Conservation (phyloP, 2,888 invertebrate species). For the Pasiphila rectangulata region DNA sequence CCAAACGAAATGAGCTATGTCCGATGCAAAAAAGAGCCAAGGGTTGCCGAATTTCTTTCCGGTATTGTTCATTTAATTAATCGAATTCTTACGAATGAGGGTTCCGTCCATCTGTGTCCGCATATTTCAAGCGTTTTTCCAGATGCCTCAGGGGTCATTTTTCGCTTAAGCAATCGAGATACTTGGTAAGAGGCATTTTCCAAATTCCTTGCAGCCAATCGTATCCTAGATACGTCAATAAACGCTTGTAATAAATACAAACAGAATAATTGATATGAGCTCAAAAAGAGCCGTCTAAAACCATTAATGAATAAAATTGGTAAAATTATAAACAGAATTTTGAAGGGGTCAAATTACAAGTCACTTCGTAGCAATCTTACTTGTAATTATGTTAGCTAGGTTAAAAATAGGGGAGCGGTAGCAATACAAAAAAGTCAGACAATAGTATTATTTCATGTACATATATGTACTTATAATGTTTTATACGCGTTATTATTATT, state of each 20-base stretch:
- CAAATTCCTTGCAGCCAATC: no score
- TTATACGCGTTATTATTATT: no score
- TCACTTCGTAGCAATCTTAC: slow-evolving; percentile 73
- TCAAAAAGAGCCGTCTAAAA: slow-evolving; percentile 26
- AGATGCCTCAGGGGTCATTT: not conserved
- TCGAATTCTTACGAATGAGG: slow-evolving; percentile 76
- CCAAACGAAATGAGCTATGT: slow-evolving; percentile 67
- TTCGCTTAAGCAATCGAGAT: not conserved
- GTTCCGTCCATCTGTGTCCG: slow-evolving; percentile 58
- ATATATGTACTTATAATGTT: no score
- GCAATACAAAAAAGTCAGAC: slow-evolving; percentile 22
- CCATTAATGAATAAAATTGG: slow-evolving; percentile 47
- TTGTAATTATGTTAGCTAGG: slow-evolving; percentile 73
- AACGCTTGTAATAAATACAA: not conserved
- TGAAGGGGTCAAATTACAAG: slow-evolving; percentile 72
- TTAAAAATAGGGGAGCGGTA: slow-evolving; percentile 61
- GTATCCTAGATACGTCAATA: no score
- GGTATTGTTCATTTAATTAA: slow-evolving; percentile 76
- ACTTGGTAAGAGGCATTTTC: no score
- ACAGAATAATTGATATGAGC: slow-evolving; percentile 22
- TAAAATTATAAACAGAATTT: slow-evolving; percentile 57
- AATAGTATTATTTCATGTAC: slow-evolving; percentile 11
- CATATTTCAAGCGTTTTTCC: slow-evolving; percentile 57
- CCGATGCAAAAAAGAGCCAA: slow-evolving; percentile 69
- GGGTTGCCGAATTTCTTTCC: slow-evolving; percentile 74